Conservation (phyloP, 2,113 vertebrate species). For the Nothocercus julius region DNA sequence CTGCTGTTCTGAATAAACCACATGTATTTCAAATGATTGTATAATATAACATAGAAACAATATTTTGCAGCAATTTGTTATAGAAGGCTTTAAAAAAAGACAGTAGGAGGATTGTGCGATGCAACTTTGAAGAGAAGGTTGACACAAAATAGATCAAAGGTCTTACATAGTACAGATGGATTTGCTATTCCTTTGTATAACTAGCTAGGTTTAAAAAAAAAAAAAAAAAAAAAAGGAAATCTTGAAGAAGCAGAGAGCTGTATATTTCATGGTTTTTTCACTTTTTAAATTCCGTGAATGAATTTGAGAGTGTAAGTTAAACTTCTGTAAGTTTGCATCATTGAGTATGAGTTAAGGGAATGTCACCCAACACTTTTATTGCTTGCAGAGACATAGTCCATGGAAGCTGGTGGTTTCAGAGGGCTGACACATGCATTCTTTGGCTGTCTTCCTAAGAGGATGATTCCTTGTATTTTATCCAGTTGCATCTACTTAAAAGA, state of each 20-base stretch:
- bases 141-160: not conserved
- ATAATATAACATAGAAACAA: not conserved
- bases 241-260: not conserved
- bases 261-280: not conserved
- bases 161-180: not conserved
- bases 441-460: not conserved
- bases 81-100: not conserved
- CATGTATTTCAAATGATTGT: not conserved
- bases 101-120: not conserved
- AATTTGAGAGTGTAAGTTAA: not conserved
- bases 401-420: not conserved
- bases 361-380: not conserved
- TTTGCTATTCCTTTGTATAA: not conserved
- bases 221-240: not conserved
- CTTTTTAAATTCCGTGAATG: not conserved
- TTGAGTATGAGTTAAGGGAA: not conserved
- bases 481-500: not conserved
- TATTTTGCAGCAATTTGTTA: not conserved
- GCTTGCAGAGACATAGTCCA: not conserved
- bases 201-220: not conserved
- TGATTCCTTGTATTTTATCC: fast-evolving
- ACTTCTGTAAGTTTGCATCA: not conserved
- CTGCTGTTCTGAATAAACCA: not conserved
- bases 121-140: not conserved
- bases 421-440: not conserved